These are phyloP conservation scores for Caenorhabditis remanei DNA, from an alignment of 1,140 invertebrate species.

Conservation along the genomic window DNA sequence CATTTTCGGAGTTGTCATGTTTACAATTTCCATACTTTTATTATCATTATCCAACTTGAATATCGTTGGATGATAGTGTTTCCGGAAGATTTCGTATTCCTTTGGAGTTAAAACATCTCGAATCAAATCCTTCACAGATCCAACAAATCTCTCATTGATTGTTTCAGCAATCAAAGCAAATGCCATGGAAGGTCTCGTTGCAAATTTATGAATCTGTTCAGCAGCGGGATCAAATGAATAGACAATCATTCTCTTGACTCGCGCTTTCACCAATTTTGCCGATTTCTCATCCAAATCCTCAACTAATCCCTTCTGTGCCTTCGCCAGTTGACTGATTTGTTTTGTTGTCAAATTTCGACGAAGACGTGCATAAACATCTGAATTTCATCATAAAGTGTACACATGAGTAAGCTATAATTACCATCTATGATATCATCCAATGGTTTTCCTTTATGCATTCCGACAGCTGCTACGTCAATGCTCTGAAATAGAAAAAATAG, in stretches of 20 bases:
- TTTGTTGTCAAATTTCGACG: constrained; percentile 12
- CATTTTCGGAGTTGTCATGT: not conserved
- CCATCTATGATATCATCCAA: constrained; percentile 48
- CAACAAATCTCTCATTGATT: constrained; percentile 38
- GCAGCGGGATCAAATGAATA: constrained; percentile 45
- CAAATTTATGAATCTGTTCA: constrained; percentile 34
- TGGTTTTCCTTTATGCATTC: constrained; percentile 44
- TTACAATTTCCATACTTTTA: not conserved
- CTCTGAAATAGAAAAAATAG: not conserved
- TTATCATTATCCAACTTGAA: constrained; percentile 14
- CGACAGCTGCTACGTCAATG: constrained; percentile 36
- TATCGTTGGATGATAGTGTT: constrained; percentile 25
- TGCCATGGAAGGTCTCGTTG: constrained; percentile 21
- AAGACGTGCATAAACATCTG: constrained; percentile 35
- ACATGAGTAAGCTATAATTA: not conserved
- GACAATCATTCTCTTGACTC: constrained; percentile 38
- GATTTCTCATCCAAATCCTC: constrained; percentile 40
- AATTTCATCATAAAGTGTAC: not conserved
- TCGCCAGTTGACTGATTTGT: constrained; percentile 19
- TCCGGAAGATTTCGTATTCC: constrained; percentile 28
- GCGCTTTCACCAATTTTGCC: constrained; percentile 22
- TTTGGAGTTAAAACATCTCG: constrained; percentile 41
- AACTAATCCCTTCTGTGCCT: constrained; percentile 25
- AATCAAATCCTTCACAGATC: constrained; percentile 41
- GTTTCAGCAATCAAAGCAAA: constrained; percentile 42